These are phyloP conservation scores for Exephanes ischioxanthus DNA, from an alignment of 2,888 invertebrate species.

Conservation along the genomic window DNA sequence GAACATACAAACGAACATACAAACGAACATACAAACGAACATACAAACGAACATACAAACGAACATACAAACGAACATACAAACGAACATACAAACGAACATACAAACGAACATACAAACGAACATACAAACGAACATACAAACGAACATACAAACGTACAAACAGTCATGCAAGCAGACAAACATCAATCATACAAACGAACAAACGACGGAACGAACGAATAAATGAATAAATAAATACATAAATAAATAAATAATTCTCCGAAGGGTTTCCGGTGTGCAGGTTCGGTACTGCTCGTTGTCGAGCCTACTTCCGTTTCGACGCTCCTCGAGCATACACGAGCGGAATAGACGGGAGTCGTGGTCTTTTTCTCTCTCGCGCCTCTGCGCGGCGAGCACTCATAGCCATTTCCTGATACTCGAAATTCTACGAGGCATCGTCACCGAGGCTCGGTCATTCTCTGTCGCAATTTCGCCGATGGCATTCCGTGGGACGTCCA, in stretches of 20 bases:
- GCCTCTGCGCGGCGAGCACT: background rate
- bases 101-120: too few relatives aligned
- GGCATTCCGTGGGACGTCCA: background rate
- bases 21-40: too few relatives aligned
- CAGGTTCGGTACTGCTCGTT: slow-evolving; percentile 28
- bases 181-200: background rate
- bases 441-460: background rate
- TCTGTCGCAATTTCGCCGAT: background rate
- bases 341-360: background rate
- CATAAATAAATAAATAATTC: slow-evolving; percentile 15
- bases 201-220: background rate
- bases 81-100: too few relatives aligned
- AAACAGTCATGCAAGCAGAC: background rate
- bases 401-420: slow-evolving; percentile 6
- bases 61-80: too few relatives aligned
- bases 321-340: slow-evolving; percentile 22
- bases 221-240: too few relatives aligned
- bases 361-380: background rate
- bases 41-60: too few relatives aligned
- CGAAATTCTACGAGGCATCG: slow-evolving; percentile 2
- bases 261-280: slow-evolving; percentile 43
- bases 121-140: too few relatives aligned
- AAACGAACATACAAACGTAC: too few relatives aligned
- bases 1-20: too few relatives aligned
- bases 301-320: slow-evolving; percentile 43